A percentile compares a stretch with the other conserved stretches of the same genome.
These are phyloP conservation scores for Papilio aristodemus DNA, from an alignment of 1,140 invertebrate species.

Conservation along the genomic window DNA sequence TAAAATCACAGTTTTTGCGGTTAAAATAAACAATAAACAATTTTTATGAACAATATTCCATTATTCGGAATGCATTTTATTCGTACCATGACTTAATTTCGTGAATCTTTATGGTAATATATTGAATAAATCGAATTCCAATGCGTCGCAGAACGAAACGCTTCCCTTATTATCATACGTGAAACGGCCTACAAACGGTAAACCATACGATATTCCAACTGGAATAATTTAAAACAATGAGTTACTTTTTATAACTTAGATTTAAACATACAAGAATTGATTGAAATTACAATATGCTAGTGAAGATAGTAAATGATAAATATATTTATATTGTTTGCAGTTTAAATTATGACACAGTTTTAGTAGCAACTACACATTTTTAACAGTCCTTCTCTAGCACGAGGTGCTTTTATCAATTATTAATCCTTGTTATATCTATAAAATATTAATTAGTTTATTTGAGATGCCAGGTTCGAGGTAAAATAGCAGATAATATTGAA, in stretches of 20 bases:
- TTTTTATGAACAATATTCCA: slow-evolving; percentile 21
- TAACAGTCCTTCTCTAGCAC: no score
- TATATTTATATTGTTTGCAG: neutral
- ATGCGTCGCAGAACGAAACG: slow-evolving; percentile 37
- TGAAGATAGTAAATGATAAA: no score
- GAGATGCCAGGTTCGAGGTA: neutral
- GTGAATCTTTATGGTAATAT: slow-evolving; percentile 36
- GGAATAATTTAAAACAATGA: slow-evolving; percentile 17
- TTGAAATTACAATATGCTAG: no score
- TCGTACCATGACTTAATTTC: slow-evolving; percentile 17
- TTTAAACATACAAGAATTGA: neutral
- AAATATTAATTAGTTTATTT: neutral
- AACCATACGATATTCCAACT: slow-evolving; percentile 23
- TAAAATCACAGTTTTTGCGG: neutral
- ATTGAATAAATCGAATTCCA: slow-evolving; percentile 45
- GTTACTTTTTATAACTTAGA: neutral
- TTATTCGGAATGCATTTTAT: slow-evolving; percentile 30
- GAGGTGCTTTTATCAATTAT: neutral
- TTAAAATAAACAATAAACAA: slow-evolving; percentile 26
- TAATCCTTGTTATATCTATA: no score
- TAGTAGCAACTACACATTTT: no score
- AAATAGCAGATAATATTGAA: neutral
- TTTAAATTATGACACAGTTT: neutral
- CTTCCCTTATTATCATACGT: slow-evolving; percentile 40
- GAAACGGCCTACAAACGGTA: slow-evolving; percentile 35